Conservation (phyloP, 2,888 invertebrate genomes). For the Parnassius smintheus region DNA sequence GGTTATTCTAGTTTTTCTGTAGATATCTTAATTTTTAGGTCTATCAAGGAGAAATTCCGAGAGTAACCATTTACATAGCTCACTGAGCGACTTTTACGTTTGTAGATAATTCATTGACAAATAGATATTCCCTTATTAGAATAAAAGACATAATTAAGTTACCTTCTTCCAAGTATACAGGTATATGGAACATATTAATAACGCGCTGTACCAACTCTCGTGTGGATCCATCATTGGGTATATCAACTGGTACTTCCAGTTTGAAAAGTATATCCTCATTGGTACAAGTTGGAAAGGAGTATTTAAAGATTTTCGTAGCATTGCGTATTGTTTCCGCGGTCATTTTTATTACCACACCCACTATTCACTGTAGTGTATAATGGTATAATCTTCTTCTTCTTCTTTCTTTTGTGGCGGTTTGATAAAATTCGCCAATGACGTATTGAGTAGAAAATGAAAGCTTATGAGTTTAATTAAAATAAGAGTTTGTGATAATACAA, state of each 20-base stretch:
- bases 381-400: no score
- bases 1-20: no score
- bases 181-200: conserved; percentile 85
- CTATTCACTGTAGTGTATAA: neutral
- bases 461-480: no score
- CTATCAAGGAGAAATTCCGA: no score
- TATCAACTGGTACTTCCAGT: conserved; percentile 82
- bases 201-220: conserved; percentile 85
- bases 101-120: no score
- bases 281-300: conserved; percentile 81
- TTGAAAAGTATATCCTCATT: conserved; percentile 76
- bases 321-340: conserved; percentile 51
- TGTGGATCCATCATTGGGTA: conserved; percentile 81
- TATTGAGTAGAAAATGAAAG: no score
- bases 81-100: no score
- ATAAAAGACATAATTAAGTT: conserved; percentile 25
- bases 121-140: neutral
- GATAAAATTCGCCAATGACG: no score
- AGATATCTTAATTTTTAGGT: no score
- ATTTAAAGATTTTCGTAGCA: conserved; percentile 64
- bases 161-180: conserved; percentile 85
- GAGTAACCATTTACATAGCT: no score
- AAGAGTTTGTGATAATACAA: no score
- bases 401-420: no score
- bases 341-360: conserved; percentile 45